phyloP scores from a whole-genome alignment of 2,888 invertebrate species.

The Anarsia innoxiella region DNA sequence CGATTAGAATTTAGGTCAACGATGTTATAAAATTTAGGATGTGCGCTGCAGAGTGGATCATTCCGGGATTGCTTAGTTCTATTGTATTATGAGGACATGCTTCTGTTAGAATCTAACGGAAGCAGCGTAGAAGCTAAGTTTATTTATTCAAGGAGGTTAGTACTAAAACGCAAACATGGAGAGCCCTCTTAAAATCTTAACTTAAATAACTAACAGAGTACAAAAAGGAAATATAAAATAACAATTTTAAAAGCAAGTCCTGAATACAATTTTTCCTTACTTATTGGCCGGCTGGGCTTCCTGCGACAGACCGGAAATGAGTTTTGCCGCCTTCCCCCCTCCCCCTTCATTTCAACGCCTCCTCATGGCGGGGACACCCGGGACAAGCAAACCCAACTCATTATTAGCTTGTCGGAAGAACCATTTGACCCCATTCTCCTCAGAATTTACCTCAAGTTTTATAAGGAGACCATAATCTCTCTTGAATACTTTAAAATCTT shows the following conservation, averaged over 20 bases:
- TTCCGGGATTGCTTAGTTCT: too few relatives aligned
- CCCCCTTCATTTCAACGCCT: slow-evolving; percentile 18
- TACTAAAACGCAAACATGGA: too few relatives aligned
- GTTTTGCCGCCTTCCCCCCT: slow-evolving; percentile 42
- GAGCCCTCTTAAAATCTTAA: background rate
- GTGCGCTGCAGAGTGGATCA: too few relatives aligned
- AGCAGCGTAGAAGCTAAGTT: too few relatives aligned
- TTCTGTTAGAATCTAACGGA: too few relatives aligned
- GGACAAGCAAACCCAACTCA: slow-evolving; percentile 51
- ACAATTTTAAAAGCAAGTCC: slow-evolving; percentile 44
- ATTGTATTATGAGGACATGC: too few relatives aligned
- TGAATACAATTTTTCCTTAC: slow-evolving; percentile 56
- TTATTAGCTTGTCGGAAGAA: slow-evolving; percentile 50
- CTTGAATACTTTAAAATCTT: slow-evolving; percentile 6
- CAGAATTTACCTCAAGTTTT: slow-evolving; percentile 26
- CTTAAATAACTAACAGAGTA: background rate
- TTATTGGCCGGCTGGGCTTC: slow-evolving; percentile 60
- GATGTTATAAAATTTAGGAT: too few relatives aligned
- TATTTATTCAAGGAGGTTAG: too few relatives aligned
- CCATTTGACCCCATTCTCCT: slow-evolving; percentile 35
- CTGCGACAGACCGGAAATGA: slow-evolving; percentile 66
- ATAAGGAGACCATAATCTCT: slow-evolving; percentile 24
- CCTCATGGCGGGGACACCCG: slow-evolving; percentile 34
- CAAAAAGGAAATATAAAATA: slow-evolving; percentile 36
- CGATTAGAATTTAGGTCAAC: too few relatives aligned